phyloP scores from a whole-genome alignment of 1,140 invertebrate genomes.

The Fopius arisanus region DNA sequence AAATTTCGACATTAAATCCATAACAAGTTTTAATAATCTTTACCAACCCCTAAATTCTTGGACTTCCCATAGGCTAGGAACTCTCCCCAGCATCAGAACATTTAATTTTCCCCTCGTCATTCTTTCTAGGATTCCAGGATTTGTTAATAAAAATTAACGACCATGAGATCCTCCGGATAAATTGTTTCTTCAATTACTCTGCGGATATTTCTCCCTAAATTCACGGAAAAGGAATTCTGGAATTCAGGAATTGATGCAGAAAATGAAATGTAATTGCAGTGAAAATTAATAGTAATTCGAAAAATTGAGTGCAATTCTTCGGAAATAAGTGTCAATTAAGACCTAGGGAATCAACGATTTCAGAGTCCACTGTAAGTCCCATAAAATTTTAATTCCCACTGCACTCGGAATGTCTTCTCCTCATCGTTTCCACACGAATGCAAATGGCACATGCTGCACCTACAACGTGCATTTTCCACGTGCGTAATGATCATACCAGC shows the following conservation, averaged over 20 bases:
- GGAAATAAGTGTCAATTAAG: no score
- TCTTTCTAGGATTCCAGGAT: no score
- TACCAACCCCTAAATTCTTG: neutral
- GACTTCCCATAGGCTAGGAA: neutral
- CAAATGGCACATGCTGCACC: constrained; percentile 1
- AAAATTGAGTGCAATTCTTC: no score
- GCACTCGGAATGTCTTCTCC: neutral
- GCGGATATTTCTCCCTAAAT: no score
- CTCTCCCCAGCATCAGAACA: neutral
- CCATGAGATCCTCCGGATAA: no score
- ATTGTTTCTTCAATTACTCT: no score
- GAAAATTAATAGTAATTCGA: no score
- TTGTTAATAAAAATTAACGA: no score
- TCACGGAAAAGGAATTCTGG: no score
- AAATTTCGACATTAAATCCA: neutral
- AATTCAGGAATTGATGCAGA: no score
- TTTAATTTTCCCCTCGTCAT: neutral
- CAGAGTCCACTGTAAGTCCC: neutral
- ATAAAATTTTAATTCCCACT: neutral
- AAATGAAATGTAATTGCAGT: no score
- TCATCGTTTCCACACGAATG: neutral
- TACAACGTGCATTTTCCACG: neutral
- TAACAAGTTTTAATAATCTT: neutral
- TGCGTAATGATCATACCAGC: neutral
- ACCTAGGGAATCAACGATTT: no score